Percentiles rank a stretch among this genome's conserved stretches.
Conservation (phyloP, 1,140 invertebrate genomes). For the Tetragonula clypearis region DNA sequence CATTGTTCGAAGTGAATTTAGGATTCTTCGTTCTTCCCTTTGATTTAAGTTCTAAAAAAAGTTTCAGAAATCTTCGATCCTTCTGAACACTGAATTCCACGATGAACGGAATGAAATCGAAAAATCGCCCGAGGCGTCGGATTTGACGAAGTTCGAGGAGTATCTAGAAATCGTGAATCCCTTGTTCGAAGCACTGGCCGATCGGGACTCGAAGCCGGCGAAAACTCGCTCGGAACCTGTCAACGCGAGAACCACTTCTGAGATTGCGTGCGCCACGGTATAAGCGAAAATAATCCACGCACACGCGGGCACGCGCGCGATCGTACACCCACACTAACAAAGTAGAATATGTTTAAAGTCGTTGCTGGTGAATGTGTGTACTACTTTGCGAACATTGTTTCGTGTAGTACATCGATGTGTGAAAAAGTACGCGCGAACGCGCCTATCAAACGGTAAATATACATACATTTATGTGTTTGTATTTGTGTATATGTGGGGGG, state of each 20-base stretch:
- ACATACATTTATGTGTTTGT: neutral
- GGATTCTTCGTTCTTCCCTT: too few species aligned
- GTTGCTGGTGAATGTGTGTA: conserved; percentile 8
- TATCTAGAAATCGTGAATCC: neutral
- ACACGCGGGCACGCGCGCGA: neutral
- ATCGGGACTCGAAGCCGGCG: conserved; percentile 21
- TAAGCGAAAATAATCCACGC: conserved; percentile 71
- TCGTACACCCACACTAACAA: neutral
- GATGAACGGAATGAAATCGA: neutral
- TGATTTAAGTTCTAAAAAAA: neutral
- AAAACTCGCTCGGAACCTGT: conserved; percentile 59
- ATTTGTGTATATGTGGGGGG: neutral
- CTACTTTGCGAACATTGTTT: neutral
- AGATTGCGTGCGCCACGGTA: conserved; percentile 65
- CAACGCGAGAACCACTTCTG: conserved; percentile 68
- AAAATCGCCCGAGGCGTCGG: neutral
- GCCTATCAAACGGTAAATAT: neutral
- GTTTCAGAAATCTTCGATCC: neutral
- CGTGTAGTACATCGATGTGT: neutral
- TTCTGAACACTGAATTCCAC: neutral
- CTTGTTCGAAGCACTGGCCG: neutral
- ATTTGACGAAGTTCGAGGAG: neutral
- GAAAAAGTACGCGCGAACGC: neutral
- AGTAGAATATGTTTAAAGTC: neutral
- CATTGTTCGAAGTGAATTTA: too few species aligned